Percentiles rank a stretch among this genome's conserved stretches.
These are phyloP conservation scores for Calyptomena viridis DNA, from an alignment of 2,113 vertebrate genomes.

Conservation along the genomic window DNA sequence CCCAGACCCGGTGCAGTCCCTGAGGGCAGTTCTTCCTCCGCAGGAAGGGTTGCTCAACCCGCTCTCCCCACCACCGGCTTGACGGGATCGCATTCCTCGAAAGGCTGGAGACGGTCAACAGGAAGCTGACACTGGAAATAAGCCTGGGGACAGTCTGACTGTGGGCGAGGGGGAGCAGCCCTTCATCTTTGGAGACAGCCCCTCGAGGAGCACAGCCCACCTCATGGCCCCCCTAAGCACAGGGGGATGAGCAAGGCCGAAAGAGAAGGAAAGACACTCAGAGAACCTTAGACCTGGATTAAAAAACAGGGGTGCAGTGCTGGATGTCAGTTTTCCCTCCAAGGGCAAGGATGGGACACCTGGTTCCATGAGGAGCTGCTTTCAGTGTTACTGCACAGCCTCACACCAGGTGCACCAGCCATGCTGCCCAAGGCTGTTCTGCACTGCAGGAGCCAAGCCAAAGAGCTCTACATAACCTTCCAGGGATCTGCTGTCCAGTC, in stretches of 20 bases:
- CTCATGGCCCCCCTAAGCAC: fast-evolving
- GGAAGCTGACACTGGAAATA: not conserved
- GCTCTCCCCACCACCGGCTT: not conserved
- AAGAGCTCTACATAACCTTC: not conserved
- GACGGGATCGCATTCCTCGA: fast-evolving
- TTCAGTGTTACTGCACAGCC: too few relatives aligned
- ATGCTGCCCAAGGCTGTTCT: not conserved
- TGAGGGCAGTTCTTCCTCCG: not conserved
- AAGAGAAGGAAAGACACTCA: not conserved
- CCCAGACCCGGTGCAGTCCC: not conserved
- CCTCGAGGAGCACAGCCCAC: not conserved
- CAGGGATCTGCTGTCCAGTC: not conserved
- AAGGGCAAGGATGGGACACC: not conserved
- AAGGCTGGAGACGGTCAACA: not conserved
- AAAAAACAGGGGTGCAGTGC: fast-evolving
- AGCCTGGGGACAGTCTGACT: not conserved
- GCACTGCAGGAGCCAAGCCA: not conserved
- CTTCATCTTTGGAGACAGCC: not conserved
- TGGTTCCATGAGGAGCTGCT: not conserved
- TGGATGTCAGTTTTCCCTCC: not conserved
- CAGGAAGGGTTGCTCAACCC: not conserved
- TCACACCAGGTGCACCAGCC: not conserved
- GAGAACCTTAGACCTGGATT: not conserved
- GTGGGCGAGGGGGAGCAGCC: not conserved
- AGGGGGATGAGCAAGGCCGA: not conserved